Percentiles rank a stretch among this genome's conserved stretches.
phyloP scores from a whole-genome alignment of 2,888 invertebrate species.

The Bellardia bayeri region DNA sequence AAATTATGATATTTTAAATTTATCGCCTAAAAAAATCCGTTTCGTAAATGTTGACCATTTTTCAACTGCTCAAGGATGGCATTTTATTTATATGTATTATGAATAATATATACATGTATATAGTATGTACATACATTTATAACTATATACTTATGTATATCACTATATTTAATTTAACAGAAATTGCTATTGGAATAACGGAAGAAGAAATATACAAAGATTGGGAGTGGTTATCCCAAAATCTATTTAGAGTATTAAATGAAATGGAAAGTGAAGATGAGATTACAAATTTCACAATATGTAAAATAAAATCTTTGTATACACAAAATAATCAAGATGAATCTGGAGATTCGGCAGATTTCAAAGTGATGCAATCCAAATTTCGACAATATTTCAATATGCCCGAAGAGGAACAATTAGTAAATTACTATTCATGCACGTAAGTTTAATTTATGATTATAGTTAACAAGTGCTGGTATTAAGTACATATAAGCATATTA shows the following conservation, averaged over 20 bases:
- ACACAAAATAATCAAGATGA: slow-evolving; percentile 87
- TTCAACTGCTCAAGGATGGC: too few relatives aligned
- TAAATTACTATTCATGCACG: slow-evolving; percentile 97
- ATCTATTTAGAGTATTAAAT: slow-evolving; percentile 93
- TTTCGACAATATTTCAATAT: slow-evolving; percentile 95
- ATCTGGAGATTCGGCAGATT: slow-evolving; percentile 82
- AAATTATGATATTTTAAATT: too few relatives aligned
- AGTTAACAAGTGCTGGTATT: not conserved
- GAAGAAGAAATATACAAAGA: slow-evolving; percentile 94
- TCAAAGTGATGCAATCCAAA: slow-evolving; percentile 93
- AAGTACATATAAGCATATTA: not conserved
- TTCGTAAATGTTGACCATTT: too few relatives aligned
- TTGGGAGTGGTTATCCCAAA: slow-evolving; percentile 97
- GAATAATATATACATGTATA: too few relatives aligned
- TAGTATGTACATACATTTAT: too few relatives aligned
- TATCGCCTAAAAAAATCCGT: too few relatives aligned
- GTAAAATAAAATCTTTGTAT: slow-evolving; percentile 97
- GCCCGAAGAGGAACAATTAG: slow-evolving; percentile 97
- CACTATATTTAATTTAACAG: slow-evolving; percentile 85
- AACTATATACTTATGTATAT: not conserved
- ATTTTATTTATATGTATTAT: too few relatives aligned
- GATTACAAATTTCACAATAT: slow-evolving; percentile 96
- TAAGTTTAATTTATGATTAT: slow-evolving; percentile 84
- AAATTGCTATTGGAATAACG: slow-evolving; percentile 94
- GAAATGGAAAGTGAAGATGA: slow-evolving; percentile 97